phyloP scores from a whole-genome alignment of 2,797 vertebrate species.

The Emys orbicularis region DNA sequence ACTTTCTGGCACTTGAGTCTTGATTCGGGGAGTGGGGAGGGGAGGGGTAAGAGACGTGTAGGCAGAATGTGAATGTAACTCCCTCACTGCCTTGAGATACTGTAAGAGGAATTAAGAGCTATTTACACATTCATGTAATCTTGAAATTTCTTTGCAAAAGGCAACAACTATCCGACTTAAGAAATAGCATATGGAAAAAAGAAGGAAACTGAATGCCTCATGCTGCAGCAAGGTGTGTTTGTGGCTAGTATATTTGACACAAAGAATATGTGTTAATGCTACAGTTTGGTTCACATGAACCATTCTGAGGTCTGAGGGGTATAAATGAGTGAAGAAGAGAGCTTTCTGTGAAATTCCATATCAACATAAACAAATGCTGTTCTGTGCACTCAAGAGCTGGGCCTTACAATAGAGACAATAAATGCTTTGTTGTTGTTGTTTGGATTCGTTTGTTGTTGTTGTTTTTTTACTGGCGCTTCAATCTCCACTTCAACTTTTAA shows the following conservation, averaged over 20 bases:
- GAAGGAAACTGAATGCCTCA: background rate
- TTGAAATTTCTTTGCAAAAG: background rate
- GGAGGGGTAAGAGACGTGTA: background rate
- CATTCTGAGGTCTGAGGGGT: background rate
- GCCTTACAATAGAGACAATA: slow-evolving; percentile 69
- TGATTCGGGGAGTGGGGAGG: background rate
- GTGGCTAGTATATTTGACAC: background rate
- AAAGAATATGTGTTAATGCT: background rate
- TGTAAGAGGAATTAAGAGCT: background rate
- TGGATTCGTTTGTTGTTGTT: background rate
- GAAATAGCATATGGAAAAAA: background rate
- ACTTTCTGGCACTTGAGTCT: background rate
- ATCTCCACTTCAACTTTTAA: slow-evolving; percentile 69
- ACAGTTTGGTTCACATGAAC: background rate
- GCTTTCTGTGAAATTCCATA: slow-evolving; percentile 26
- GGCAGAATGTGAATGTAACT: accelerated
- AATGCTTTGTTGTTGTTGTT: slow-evolving; percentile 40
- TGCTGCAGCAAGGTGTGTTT: background rate
- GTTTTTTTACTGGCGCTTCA: slow-evolving; percentile 61
- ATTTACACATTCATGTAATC: background rate
- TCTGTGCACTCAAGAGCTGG: slow-evolving; percentile 46
- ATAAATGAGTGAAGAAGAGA: background rate
- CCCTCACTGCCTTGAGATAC: background rate
- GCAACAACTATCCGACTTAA: background rate
- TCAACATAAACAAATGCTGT: slow-evolving; percentile 42